Evolutionary conservation across 2,888 invertebrate species (phyloP).

Genomic region (Trissoscelio sp.): DNA sequence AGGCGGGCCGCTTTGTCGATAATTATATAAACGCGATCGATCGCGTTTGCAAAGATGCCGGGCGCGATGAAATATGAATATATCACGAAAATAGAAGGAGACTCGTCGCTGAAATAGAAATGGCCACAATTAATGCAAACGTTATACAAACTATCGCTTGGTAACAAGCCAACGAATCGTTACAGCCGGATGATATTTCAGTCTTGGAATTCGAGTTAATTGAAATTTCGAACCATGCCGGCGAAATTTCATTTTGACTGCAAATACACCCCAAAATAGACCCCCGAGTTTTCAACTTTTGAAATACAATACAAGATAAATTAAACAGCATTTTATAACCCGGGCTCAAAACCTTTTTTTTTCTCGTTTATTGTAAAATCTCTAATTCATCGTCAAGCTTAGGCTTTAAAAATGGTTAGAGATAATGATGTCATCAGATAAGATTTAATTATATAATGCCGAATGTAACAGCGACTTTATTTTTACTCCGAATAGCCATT

Average conservation of each 20-base stretch:
- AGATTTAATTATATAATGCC: too few species aligned
- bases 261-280: constrained; percentile 15
- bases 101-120: constrained; percentile 59
- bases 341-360: too few species aligned
- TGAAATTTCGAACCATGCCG: constrained; percentile 2
- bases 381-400: too few species aligned
- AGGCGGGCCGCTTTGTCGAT: not conserved
- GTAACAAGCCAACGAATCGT: constrained; percentile 59
- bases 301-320: too few species aligned
- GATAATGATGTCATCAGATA: too few species aligned
- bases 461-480: too few species aligned
- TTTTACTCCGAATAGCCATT: too few species aligned
- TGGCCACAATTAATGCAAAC: constrained; percentile 61
- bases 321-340: too few species aligned
- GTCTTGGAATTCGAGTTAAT: constrained; percentile 42
- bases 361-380: too few species aligned
- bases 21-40: constrained; percentile 21
- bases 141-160: constrained; percentile 62
- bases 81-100: constrained; percentile 45
- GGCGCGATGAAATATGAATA: constrained; percentile 44
- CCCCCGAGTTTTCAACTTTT: not conserved
- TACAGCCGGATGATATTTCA: constrained; percentile 42
- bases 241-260: not conserved
- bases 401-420: too few species aligned
- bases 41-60: constrained; percentile 3